A percentile compares a stretch with the other conserved stretches of the same genome.
Evolutionary conservation across 37 sponge, comb jelly and placozoan species (phyloP).

Genomic region (Diacarnus erythraeanus): DNA sequence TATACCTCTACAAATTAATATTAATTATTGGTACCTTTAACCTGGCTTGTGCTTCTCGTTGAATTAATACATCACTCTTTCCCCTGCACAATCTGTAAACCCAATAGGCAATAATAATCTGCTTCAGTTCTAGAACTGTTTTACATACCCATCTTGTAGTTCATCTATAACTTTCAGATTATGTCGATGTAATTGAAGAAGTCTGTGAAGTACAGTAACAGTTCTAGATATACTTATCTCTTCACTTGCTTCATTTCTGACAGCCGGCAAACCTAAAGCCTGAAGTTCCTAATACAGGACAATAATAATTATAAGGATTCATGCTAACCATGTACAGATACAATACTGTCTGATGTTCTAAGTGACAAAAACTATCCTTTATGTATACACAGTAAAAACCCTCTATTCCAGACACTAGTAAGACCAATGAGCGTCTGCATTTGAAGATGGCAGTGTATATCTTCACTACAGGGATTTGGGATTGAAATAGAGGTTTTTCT

Average conservation of each 20-base stretch:
- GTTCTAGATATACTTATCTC: neutral
- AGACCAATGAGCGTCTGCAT: too few relatives aligned
- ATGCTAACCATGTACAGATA: neutral
- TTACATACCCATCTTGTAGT: constrained; percentile 7
- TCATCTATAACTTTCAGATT: constrained; percentile 24
- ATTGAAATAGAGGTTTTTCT: too few relatives aligned
- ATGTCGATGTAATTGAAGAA: constrained; percentile 40
- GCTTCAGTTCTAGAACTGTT: neutral
- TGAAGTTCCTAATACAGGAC: constrained; percentile 15
- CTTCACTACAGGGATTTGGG: too few relatives aligned
- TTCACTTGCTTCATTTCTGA: neutral
- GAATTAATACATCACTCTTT: constrained; percentile 38
- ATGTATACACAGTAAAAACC: too few relatives aligned
- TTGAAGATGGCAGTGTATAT: too few relatives aligned
- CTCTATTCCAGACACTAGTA: too few relatives aligned
- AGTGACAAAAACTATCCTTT: too few relatives aligned
- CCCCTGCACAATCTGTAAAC: constrained; percentile 4
- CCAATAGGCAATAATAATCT: neutral
- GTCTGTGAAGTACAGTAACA: constrained; percentile 3
- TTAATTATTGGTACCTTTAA: constrained; percentile 40
- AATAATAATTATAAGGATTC: neutral
- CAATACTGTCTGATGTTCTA: neutral
- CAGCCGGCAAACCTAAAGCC: neutral
- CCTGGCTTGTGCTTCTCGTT: constrained; percentile 24
- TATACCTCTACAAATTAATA: too few relatives aligned